These are phyloP conservation scores for Microtus oregoni DNA, from an alignment of 2,113 vertebrate genomes.

Conservation along the genomic window DNA sequence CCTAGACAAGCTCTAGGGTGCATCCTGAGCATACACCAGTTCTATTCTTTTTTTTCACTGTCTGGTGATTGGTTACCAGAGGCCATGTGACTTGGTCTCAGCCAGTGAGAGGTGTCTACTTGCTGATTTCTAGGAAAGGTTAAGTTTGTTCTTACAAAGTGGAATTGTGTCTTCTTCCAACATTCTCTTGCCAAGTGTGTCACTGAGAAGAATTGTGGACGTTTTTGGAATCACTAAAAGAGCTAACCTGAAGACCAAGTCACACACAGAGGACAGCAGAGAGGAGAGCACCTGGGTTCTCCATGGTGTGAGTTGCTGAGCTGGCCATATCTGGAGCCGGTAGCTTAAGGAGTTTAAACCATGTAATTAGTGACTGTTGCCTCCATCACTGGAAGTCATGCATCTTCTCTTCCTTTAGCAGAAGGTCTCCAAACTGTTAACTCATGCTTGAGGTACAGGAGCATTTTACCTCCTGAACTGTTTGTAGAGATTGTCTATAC, in stretches of 20 bases:
- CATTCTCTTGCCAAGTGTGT: neutral
- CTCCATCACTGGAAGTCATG: accelerated
- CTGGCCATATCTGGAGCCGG: neutral
- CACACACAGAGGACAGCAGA: neutral
- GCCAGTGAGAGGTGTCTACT: neutral
- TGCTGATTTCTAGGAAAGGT: neutral
- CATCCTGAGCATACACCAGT: neutral
- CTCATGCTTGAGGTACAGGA: neutral
- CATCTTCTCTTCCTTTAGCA: neutral
- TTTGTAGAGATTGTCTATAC: neutral
- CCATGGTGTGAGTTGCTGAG: neutral
- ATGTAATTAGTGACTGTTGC: no score
- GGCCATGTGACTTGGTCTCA: neutral
- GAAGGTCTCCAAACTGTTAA: neutral
- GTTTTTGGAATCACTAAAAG: neutral
- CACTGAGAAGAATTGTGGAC: neutral
- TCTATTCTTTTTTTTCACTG: neutral
- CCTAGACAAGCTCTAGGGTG: neutral
- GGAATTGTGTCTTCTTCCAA: neutral
- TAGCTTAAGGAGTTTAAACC: neutral
- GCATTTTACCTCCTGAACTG: neutral
- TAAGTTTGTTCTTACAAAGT: neutral
- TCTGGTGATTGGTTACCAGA: neutral
- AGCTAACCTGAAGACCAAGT: neutral
- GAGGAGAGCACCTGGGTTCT: neutral